Evolutionary conservation across 2,888 invertebrate species (phyloP), one percentile per base, ranked within the genome.

Genomic region (Urechis unicinctus): DNA sequence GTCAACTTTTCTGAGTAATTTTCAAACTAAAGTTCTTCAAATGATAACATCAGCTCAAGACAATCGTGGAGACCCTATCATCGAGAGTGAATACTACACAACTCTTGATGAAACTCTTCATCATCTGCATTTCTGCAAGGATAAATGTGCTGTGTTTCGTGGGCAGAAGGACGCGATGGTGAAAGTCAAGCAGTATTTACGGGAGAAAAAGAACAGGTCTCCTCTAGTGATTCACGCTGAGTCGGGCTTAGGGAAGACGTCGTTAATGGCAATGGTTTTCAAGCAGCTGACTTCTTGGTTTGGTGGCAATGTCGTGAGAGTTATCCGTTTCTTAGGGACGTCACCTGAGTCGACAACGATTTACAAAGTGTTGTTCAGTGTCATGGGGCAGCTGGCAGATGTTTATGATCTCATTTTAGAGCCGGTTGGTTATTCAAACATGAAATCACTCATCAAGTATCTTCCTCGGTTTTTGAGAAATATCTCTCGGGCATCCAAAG

Each of bases 61-160:
- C 1, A 56, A 62, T n/a, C 56, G 58, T 25, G 36, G 66, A 17
- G 52, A 52, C 3, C 31, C 61, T 30, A 68, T 70, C 4, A 59
- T 62, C 41, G 55, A 49, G 29, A 56, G 57, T 2, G 70, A 68
- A 44, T 72, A 69, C 57, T 71, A 69, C 59, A 63, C 63, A 4
- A 61, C 60, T 24, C 69, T 66, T 42, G 63, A 66, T 28, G 74
- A 75, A 51, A 59, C 68, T 9, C 60, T 72, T 3, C 74, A 75
- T 56, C 74, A 74, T 54, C 63, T 71, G 1, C 65, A 67, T 22
- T 72, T 74, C 60, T 70, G 69, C 58, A 57, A 62, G 21, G 47
- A 53, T 9, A 73, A 75, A 53, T 70, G 70, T 56, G 64, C 66
- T 43, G 61, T 65, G 1, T 75, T 75, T 60, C 69, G 70, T 60